Base-by-base conservation (phyloP, 2,888 invertebrate species). In the Drosophila putrida region DNA sequence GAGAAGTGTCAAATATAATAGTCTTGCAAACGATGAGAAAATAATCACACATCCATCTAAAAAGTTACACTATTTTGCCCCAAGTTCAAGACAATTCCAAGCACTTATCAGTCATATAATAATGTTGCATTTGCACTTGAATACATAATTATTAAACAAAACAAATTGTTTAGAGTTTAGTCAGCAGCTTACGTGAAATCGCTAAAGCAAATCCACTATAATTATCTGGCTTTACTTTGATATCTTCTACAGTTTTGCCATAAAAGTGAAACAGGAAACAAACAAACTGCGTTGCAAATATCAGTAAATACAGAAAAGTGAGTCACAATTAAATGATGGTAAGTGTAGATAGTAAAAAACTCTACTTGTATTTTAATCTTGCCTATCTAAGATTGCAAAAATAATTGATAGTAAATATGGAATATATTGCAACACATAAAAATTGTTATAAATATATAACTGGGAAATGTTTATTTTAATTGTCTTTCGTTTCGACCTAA, bases 1-100 rank as follows among this genome's bases (percentile, higher is more conserved):
- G 69, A 44, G 59, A 75, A 84, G 73, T 66, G 76, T 63, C 59
- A 82, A 82, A 82, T 85, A 82, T 66, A 82, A 88, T 82, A 69
- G 68, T 64, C 15, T 20, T 25, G 33, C 59, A 46, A 59, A 51
- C 61, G 69, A 61, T 75, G 78, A 50, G 75, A 75, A 75, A 55
- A 50, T 78, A 25, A 62, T 46, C 59, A 60, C 25, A 35, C 55
- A 47, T 31, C 9, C 35, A 36, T 46, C 31, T 20, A 20, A 20
- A 20, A 20, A 53, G 54, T 43, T 13, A 36, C 27, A 71, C 55
- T 47, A 64, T 54, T 41, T 35, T 53, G 50, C 41, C 35, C 46
- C 55, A 55, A 59, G 64, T 64, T 67, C 66, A 61, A 44, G 53
- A n/a, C 31, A 76, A 61, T 58, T 71, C 36, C 28, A 11, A 47